Evolutionary conservation across 2,797 vertebrate genomes (phyloP), one percentile per base, ranked within the genome.

Genomic region (Mus minutoides): DNA sequence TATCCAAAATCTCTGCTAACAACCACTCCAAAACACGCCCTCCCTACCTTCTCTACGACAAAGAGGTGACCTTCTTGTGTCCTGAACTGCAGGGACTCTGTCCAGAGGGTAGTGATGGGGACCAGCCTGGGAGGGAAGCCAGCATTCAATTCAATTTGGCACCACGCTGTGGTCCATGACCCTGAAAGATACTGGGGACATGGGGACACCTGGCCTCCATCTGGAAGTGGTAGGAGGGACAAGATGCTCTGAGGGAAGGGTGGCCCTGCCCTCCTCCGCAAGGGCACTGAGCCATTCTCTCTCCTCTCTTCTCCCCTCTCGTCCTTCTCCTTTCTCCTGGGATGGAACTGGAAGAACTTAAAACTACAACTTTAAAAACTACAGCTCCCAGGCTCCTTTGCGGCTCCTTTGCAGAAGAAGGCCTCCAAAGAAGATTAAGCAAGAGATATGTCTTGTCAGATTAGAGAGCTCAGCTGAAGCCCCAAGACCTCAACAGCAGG

Each of bases 101-200:
- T 76, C 92, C 91, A 56, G 73, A 4, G 6, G 86, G n/a, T 79
- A 31, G 60, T 26, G 29, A 31, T 17, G 91, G 86, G 19, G 40
- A 67, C 78, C 75, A 60, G 85, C 29, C 0, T 0, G 54, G 92
- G 95, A 94, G 40, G 2, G 75, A 56, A 56, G 94, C 92, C 96
- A 95, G 94, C 92, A 86, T 86, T 71, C 31, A 76, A 95, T 95
- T 92, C 89, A 83, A 89, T 88, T 92, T 82, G 91, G 92, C 86
- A 84, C 83, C 54, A 58, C 52, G 69, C 34, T 0, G 16, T 37
- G 43, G 3, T 49, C 26, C 2, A 2, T 54, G 37, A 40, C 49
- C 12, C 31, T 29, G 7, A 40, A 54, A 77, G 37, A 40, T 6
- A 2, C 56, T 14, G 14, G 34, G 34, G 54, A 64, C 78, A 78